Percentiles rank a stretch among this genome's conserved stretches.
Conservation (phyloP, 2,888 invertebrate genomes). For the Harpalus rufipes region DNA sequence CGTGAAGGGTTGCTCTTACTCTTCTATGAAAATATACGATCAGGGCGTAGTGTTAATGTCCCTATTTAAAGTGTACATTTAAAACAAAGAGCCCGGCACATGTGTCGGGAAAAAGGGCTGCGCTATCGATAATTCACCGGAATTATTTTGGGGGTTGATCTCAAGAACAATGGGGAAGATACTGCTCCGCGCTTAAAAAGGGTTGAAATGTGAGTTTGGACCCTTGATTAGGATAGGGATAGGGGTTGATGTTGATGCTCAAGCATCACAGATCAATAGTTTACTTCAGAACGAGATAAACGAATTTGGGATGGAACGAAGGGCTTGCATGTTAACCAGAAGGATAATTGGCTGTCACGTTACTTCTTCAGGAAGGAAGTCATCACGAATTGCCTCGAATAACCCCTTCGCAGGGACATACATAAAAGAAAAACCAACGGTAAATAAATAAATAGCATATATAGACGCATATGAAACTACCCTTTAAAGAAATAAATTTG, state of each 20-base stretch:
- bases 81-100: slow-evolving; percentile 64
- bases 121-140: slow-evolving; percentile 75
- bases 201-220: slow-evolving; percentile 61
- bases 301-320: background rate
- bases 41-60: slow-evolving; percentile 56
- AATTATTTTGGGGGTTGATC: slow-evolving; percentile 74
- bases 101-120: slow-evolving; percentile 73
- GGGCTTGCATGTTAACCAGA: background rate
- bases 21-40: slow-evolving; percentile 61
- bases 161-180: slow-evolving; percentile 61
- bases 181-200: slow-evolving; percentile 56
- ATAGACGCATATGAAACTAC: too few relatives aligned
- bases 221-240: slow-evolving; percentile 57
- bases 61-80: slow-evolving; percentile 61
- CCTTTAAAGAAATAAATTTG: too few relatives aligned
- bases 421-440: too few relatives aligned
- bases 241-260: background rate
- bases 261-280: slow-evolving; percentile 43
- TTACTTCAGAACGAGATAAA: slow-evolving; percentile 40
- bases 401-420: too few relatives aligned
- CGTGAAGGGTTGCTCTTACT: slow-evolving; percentile 34
- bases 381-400: background rate
- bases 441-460: too few relatives aligned
- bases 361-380: background rate
- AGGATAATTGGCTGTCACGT: background rate